Evolutionary conservation across 2,113 vertebrate genomes (phyloP).

Genomic region (Ammodytes marinus): DNA sequence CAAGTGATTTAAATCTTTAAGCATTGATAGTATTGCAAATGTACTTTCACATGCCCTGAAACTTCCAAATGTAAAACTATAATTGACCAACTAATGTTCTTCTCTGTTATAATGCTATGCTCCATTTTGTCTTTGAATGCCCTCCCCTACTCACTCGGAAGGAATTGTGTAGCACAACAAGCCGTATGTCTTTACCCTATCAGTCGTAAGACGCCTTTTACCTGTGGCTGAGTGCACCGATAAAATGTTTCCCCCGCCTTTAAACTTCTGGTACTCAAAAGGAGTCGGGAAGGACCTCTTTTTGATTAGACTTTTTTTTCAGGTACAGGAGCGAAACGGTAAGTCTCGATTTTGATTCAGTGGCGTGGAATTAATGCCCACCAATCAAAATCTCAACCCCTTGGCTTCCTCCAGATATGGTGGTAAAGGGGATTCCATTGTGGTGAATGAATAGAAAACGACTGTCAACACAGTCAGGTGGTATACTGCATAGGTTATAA

Average conservation of each 20-base stretch:
- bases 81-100: slow-evolving; percentile 80
- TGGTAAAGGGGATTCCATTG: slow-evolving; percentile 38
- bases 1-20: slow-evolving; percentile 65
- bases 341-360: slow-evolving; percentile 86
- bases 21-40: slow-evolving; percentile 73
- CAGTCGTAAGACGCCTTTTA: slow-evolving; percentile 69
- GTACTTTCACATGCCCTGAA: slow-evolving; percentile 76
- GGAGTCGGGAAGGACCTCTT: slow-evolving; percentile 53
- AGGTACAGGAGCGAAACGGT: slow-evolving; percentile 83
- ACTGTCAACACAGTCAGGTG: slow-evolving; percentile 44
- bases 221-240: slow-evolving; percentile 68
- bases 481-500: slow-evolving; percentile 56
- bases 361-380: slow-evolving; percentile 59
- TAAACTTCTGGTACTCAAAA: slow-evolving; percentile 55
- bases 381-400: slow-evolving; percentile 77
- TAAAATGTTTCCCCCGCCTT: slow-evolving; percentile 51
- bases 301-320: slow-evolving; percentile 67
- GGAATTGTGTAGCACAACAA: slow-evolving; percentile 81
- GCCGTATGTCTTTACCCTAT: slow-evolving; percentile 79
- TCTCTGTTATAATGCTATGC: slow-evolving; percentile 80
- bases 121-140: slow-evolving; percentile 83
- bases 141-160: slow-evolving; percentile 81
- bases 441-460: slow-evolving; percentile 46
- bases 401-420: slow-evolving; percentile 46
- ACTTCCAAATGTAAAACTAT: slow-evolving; percentile 76